phyloP scores from a whole-genome alignment of 2,888 invertebrate genomes.

The Chrysolina americana region DNA sequence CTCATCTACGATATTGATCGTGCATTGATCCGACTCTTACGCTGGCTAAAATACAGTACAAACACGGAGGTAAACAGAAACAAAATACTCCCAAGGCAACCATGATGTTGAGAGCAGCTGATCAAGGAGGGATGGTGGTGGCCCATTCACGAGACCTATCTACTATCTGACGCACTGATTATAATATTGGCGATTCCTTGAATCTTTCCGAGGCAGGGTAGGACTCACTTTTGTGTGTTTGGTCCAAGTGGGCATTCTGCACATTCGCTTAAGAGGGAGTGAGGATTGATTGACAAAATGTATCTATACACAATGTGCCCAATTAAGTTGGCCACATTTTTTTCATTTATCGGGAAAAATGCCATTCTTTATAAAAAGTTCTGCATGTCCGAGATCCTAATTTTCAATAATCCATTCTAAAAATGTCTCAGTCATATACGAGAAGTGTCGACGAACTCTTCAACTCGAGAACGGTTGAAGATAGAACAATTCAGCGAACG shows the following conservation, averaged over 20 bases:
- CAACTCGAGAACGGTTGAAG: no score
- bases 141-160: constrained; percentile 58
- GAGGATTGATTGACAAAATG: no score
- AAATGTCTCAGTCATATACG: no score
- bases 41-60: constrained; percentile 4
- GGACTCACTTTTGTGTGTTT: constrained; percentile 13
- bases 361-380: no score
- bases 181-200: constrained; percentile 63
- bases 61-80: constrained; percentile 43
- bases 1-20: not conserved
- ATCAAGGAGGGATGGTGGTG: constrained; percentile 53
- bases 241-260: not conserved
- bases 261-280: no score
- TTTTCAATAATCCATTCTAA: no score
- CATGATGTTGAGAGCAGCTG: constrained; percentile 57
- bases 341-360: no score
- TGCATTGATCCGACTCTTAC: not conserved
- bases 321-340: no score
- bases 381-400: no score
- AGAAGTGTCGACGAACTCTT: no score
- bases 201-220: constrained; percentile 44
- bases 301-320: no score
- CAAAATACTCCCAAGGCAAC: constrained; percentile 54
- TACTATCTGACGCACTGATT: constrained; percentile 61
- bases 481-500: no score